Base-by-base conservation (phyloP, 2,888 invertebrate species). In the Catotricha subobsoleta region DNA sequence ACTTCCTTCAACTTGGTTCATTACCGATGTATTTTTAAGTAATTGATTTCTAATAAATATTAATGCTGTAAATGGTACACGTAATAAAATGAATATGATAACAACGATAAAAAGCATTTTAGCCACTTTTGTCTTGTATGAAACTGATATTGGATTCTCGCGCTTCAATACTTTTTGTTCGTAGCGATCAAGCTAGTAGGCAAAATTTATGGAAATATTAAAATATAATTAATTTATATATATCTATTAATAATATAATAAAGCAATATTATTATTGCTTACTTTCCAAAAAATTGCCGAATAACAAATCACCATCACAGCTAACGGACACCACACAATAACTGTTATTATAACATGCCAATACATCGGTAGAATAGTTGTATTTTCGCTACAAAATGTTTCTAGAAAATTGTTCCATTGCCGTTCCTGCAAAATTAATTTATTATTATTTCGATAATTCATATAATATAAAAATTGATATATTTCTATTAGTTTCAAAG, bases 331-430 rank as follows among this genome's bases (percentile, higher is more conserved):
- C 76, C 84, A 84, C 2, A 86, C 83, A 16, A 84, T 59, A 6
- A 82, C 67, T 1, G 76, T 70, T 16, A 81, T 67, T 3, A 83
- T 68, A 20, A 82, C 72, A 48, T 82, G 77, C 80, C 84, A 87
- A 54, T 86, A 88, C 27, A 77, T 69, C 35, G 74, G 71, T 41
- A 77, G 58, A 12, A 78, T 57, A 2, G 64, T 49, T 0, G 67
- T 58, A 46, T 80, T 70, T 59, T 87, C 86, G 1, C 68, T 71
- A 53, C 87, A 87, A 56, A 72, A 86, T 23, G 67, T 72, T 62
- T 87, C 87, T 9, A 73, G 54, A 51, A 80, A 77, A 54, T 87
- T 70, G 40, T 69, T 60, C 87, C 87, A 88, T 43, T 72, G 66
- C 1, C 84, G 67, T 49, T 77, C 75, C 70, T 78, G 50, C n/a